phyloP scores from a whole-genome alignment of 2,113 vertebrate genomes.

The Globicephala melas region DNA sequence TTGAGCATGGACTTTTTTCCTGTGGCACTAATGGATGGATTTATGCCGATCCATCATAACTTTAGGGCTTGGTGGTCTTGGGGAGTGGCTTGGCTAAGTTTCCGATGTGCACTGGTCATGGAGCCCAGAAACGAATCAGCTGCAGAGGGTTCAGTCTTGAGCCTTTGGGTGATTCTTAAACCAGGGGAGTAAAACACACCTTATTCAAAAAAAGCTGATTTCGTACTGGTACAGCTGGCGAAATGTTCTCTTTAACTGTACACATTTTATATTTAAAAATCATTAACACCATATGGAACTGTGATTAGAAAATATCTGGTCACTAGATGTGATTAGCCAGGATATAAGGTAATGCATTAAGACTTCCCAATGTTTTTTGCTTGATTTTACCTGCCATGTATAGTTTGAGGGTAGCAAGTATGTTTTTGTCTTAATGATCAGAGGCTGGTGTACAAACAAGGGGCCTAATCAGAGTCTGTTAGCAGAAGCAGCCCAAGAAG shows the following conservation, averaged over 20 bases:
- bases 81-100: background rate
- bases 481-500: background rate
- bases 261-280: background rate
- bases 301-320: background rate
- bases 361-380: background rate
- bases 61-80: background rate
- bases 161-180: background rate
- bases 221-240: background rate
- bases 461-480: background rate
- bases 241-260: background rate
- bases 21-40: background rate
- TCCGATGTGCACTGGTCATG: background rate
- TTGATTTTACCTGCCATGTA: background rate
- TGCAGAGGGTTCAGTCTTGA: background rate
- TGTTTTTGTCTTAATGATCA: background rate
- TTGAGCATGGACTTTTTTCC: background rate
- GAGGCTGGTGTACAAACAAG: background rate
- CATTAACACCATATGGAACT: background rate
- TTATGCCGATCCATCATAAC: background rate
- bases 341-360: background rate
- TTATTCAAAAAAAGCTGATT: background rate
- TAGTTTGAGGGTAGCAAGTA: background rate
- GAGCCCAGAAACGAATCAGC: background rate
- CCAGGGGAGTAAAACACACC: background rate
- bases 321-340: background rate